These are phyloP conservation scores for Spisula solida DNA, from an alignment of 2,888 invertebrate species.

Conservation along the genomic window DNA sequence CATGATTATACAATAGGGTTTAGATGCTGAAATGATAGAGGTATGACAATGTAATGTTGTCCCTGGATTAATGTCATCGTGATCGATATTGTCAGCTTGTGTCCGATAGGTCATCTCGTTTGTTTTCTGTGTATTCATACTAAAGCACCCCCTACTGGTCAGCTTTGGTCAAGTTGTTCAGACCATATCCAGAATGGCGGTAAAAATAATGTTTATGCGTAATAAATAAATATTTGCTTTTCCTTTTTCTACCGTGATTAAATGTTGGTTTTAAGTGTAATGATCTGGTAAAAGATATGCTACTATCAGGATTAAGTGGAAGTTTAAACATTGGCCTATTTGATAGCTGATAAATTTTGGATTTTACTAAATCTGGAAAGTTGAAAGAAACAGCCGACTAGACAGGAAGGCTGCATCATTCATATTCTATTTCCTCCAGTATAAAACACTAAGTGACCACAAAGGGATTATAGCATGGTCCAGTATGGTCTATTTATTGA, in stretches of 20 bases:
- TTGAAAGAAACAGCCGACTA: not conserved
- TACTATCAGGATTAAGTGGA: too few species aligned
- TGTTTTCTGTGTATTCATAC: not conserved
- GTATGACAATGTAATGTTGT: not conserved
- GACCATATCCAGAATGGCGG: not conserved
- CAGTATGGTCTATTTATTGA: too few species aligned
- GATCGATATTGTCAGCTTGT: not conserved
- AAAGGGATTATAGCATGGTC: too few species aligned
- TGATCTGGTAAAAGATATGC: not conserved
- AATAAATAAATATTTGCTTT: constrained; percentile 8
- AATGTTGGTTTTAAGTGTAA: not conserved
- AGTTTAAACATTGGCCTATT: not conserved
- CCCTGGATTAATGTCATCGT: not conserved
- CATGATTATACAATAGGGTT: not conserved
- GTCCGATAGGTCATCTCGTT: not conserved
- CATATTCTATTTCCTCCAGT: not conserved
- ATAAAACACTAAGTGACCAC: too few species aligned
- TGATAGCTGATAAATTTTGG: not conserved
- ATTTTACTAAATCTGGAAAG: not conserved
- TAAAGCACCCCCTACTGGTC: constrained; percentile 1
- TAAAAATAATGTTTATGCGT: not conserved
- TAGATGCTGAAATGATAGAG: not conserved
- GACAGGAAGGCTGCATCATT: not conserved
- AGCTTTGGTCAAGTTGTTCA: not conserved
- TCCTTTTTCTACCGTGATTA: not conserved